Conservation (phyloP, 2,888 invertebrate genomes). For the Hirudinaria manillensis region DNA sequence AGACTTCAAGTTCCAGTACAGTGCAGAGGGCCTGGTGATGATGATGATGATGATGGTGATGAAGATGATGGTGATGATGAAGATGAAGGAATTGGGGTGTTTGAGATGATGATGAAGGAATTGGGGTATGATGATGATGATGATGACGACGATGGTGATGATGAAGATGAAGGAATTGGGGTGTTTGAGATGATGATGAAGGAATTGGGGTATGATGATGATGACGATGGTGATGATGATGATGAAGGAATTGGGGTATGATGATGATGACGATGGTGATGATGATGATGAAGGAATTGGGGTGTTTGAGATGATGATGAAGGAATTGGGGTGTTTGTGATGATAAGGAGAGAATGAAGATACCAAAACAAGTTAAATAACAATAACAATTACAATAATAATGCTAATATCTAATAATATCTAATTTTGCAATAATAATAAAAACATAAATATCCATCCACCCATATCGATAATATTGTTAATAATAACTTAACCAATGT, state of each 20-base stretch:
- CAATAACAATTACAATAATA: not conserved
- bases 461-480: no score
- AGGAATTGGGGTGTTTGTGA: not conserved
- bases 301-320: not conserved
- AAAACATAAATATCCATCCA: no score
- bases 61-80: conserved; percentile 25
- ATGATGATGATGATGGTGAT: conserved; percentile 20
- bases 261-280: conserved; percentile 2
- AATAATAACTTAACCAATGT: no score
- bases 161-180: conserved; percentile 10
- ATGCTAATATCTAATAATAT: not conserved
- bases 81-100: not conserved
- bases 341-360: not conserved
- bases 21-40: conserved; percentile 63
- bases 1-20: conserved; percentile 71
- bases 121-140: not conserved
- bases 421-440: no score
- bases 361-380: no score
- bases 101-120: conserved; percentile 6
- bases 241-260: conserved; percentile 15
- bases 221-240: conserved; percentile 28
- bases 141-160: conserved; percentile 28
- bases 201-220: not conserved
- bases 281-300: conserved; percentile 8
- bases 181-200: not conserved